Base-by-base conservation (phyloP, 2,113 vertebrate species). In the Eulacestoma nigropectus region DNA sequence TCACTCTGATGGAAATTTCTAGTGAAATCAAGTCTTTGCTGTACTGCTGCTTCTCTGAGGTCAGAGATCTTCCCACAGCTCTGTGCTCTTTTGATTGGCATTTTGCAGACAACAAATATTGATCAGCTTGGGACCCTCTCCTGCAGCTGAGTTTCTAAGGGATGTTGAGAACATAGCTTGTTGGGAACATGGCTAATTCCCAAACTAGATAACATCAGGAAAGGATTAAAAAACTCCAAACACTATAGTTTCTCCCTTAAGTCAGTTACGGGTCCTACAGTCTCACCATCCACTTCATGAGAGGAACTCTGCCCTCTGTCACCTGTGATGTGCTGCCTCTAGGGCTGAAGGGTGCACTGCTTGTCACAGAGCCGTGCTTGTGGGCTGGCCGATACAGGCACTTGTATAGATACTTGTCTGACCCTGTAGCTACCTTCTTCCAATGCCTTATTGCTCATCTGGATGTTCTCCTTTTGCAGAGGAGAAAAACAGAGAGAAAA, bases 401-500 rank as follows among this genome's bases (percentile, higher is more conserved):
- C 29, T 72, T 37, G 7, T 16, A 13, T 1, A 42, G 41, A 14
- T 26, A 16, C 42, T 72, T 77, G 60, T 35, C 57, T 90, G 77
- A 44, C 33, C 19, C 57, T 59, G 26, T n/a, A 60, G 46, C 37
- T 42, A 30, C 30, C 52, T 23, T 52, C 12, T 90, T 70, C 73
- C 67, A 47, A 19, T 21, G 23, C 47, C 62, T 88, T 60, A 44
- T 46, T 89, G 47, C 47, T 90, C 60, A 35, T 81, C 39, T 13
- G 15, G 52, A 44, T 86, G 67, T 53, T 80, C 64, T 94, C 18
- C 52, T 95, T 86, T 84, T 74, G 64, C 96, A 98, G 98, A 98
- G 46, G 98, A 98, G 72, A 98, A 97, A 96, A 98, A 68, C 75
- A 98, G 93, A 86, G 98, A 98, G 67, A 98, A 97, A 90, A 95